Evolutionary conservation across 1,140 invertebrate species (phyloP).

Genomic region (Drosophila guanche): DNA sequence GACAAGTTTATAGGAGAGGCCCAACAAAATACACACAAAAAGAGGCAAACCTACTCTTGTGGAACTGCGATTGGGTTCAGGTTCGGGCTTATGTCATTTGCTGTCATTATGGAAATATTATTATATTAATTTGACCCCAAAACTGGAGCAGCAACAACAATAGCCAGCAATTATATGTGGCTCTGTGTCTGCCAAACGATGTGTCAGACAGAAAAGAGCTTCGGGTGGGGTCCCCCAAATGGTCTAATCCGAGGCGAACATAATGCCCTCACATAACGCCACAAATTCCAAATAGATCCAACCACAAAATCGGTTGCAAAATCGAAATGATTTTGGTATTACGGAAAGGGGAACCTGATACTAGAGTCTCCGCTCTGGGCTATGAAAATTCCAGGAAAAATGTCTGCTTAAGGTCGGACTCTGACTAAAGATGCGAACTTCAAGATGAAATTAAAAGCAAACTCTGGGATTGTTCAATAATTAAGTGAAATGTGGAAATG

Average conservation of each 20-base stretch:
- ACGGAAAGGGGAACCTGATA: too few species aligned
- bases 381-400: too few species aligned
- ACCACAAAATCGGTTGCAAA: conserved; percentile 25
- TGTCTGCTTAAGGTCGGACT: too few species aligned
- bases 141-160: conserved; percentile 56
- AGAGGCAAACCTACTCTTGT: conserved; percentile 36
- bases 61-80: conserved; percentile 70
- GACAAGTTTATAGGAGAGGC: conserved; percentile 67
- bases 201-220: conserved; percentile 40
- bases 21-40: conserved; percentile 26
- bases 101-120: conserved; percentile 69
- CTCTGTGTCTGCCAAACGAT: conserved; percentile 7
- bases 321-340: conserved; percentile 23
- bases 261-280: conserved; percentile 30
- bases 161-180: conserved; percentile 39
- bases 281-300: conserved; percentile 25
- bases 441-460: too few species aligned
- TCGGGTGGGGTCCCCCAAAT: conserved; percentile 47
- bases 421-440: too few species aligned
- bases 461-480: too few species aligned
- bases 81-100: conserved; percentile 73
- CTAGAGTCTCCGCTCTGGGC: too few species aligned
- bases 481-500: too few species aligned
- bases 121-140: conserved; percentile 65
- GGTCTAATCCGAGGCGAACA: too few species aligned